Conservation (phyloP, 2,797 vertebrate genomes). For the Tolypeutes matacus region DNA sequence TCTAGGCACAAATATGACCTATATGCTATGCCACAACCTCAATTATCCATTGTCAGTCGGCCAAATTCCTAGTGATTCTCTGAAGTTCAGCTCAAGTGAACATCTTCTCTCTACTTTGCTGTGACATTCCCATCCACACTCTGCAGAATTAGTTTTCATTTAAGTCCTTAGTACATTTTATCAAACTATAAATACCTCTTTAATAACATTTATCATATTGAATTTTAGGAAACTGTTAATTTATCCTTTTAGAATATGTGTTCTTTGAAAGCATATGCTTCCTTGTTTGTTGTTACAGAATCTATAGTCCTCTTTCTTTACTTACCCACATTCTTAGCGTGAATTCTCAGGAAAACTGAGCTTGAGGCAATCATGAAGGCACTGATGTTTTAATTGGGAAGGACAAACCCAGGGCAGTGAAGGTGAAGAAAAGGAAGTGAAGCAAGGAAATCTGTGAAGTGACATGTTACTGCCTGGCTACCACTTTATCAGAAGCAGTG, state of each 20-base stretch:
- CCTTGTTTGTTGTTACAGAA: neutral
- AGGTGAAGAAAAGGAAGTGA: neutral
- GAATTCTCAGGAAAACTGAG: neutral
- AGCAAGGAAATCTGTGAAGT: neutral
- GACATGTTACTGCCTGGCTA: neutral
- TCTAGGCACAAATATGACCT: neutral
- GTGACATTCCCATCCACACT: neutral
- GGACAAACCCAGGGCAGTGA: neutral
- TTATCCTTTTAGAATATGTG: neutral
- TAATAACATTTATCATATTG: neutral
- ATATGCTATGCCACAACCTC: neutral
- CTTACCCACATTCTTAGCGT: neutral
- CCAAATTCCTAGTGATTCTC: neutral
- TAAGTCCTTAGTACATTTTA: neutral
- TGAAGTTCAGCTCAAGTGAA: neutral
- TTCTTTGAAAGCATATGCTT: neutral
- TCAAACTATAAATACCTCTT: neutral
- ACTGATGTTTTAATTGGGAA: neutral
- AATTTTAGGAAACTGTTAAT: neutral
- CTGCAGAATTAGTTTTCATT: neutral
- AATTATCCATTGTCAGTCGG: neutral
- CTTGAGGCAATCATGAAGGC: neutral
- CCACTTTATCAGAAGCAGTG: neutral
- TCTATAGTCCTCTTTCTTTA: conserved; percentile 3
- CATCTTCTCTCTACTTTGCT: neutral